Evolutionary conservation across 2,888 invertebrate species (phyloP), one percentile per base, ranked within the genome.

Genomic region (Tanytarsus gracilentus): DNA sequence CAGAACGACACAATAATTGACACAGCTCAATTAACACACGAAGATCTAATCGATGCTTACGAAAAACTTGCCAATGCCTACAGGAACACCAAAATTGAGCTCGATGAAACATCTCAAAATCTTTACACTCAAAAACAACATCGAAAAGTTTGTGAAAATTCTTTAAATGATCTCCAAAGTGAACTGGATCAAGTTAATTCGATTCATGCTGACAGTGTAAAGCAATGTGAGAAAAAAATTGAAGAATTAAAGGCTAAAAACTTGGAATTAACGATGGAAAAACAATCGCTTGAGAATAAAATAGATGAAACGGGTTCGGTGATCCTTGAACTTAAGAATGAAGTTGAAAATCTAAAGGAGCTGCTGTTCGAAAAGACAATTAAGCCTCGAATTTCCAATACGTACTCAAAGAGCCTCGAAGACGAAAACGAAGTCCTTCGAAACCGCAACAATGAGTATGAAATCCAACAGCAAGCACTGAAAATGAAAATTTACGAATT

Each of bases 181-280:
- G 58, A 58, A 14, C 23, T 58, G 8, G 58, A 58, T 14, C 14
- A 14, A 14, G 33, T 58, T 8, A 44, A 23, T 14, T 9, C 4
- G 8, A 18, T 29, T 5, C 29, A 58, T 23, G n/a, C 14, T 6
- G 18, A 26, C 6, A 14, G 16, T 14, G 1, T 27, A 16, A 50
- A 8, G 8, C 30, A 27, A 29, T 21, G 18, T 4, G 44, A 23
- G n/a, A 16, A 9, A 11, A 44, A 11, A n/a, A 29, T 64, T 7
- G 63, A 64, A n/a, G 49, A 60, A 4, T 58, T 60, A 6, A 64
- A 62, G 36, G 33, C 44, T 7, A 64, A 63, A 21, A 44, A 59
- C 30, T 25, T 21, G 11, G 44, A 61, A 8, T 30, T 53, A 18
- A 33, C n/a, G 1, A 16, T 26, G 16, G 39, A 61, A 53, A 48